Base-by-base conservation (phyloP, 2,797 vertebrate species). In the Poeciliopsis presidionis region DNA sequence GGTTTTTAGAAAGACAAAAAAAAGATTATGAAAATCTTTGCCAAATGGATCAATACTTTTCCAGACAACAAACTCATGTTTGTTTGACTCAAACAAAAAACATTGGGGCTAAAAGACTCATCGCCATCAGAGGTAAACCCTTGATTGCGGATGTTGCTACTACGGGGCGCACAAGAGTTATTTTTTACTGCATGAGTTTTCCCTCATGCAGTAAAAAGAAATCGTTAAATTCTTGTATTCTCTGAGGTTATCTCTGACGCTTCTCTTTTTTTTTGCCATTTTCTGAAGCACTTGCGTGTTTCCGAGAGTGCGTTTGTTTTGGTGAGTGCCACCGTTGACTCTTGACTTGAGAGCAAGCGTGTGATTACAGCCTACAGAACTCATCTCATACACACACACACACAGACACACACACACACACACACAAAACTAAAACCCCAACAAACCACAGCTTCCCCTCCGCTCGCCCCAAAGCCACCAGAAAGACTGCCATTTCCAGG, bases 401-500 rank as follows among this genome's bases (percentile, higher is more conserved):
- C 33, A 33, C 33, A 3, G 2, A 33, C 33, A 33, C 73, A 81
- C 39, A 36, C 36, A 79, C 30, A 59, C 73, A 57, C 73, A 81
- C 39, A 36, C 3, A 75, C 63, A 79, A 69, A 83, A 75, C 79
- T 76, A 87, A 75, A 73, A 77, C 28, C 71, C 72, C 51, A 72
- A 88, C 84, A 86, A 51, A 67, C 75, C 75, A 69, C 84, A 77
- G 75, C 81, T 84, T 83, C 73, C 84, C 57, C 67, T 78, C 72
- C 77, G 69, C 51, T 78, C n/a, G 49, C 43, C 70, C 70, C 73
- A 85, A 89, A 73, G 43, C 77, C 57, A 84, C 71, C 71, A 78
- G 51, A 82, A 87, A 78, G 67, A 80, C 75, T 25, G 63, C 81
- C 36, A 81, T 88, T 89, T 80, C 57, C 81, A 83, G 47, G 72